These are phyloP conservation scores for Pocillopora meandrina DNA, from an alignment of 92 coral and sea anemone genomes.

Conservation along the genomic window DNA sequence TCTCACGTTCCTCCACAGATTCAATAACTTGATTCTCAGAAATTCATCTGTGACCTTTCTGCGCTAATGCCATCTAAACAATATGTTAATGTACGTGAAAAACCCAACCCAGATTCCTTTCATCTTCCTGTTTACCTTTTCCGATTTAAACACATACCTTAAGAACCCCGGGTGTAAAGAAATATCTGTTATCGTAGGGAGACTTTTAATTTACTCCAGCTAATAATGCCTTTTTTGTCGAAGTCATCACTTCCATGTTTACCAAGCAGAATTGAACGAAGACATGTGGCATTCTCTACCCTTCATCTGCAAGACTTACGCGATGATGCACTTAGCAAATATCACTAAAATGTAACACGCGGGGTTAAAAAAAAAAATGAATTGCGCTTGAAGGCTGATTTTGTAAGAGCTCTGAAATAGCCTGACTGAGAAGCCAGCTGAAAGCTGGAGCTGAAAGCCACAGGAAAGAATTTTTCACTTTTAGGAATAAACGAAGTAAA, in stretches of 20 bases:
- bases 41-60: conserved; percentile 2
- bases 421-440: no score
- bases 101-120: conserved; percentile 22
- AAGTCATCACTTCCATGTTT: no score
- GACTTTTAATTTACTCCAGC: background rate
- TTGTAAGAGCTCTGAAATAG: no score
- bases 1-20: background rate
- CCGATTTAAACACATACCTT: conserved; percentile 4
- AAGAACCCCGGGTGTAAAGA: background rate
- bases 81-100: conserved; percentile 10
- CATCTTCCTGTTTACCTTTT: conserved; percentile 34
- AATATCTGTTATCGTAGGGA: background rate
- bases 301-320: no score
- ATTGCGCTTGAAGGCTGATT: no score
- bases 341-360: no score
- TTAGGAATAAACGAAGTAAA: background rate
- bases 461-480: no score
- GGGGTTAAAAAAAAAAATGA: no score
- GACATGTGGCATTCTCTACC: no score
- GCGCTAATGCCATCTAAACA: background rate
- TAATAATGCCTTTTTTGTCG: background rate
- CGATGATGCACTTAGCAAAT: no score
- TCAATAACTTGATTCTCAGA: background rate
- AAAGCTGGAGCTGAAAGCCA: no score
- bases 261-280: no score